Conservation (phyloP, 1,140 invertebrate genomes). For the Magallana gigas region DNA sequence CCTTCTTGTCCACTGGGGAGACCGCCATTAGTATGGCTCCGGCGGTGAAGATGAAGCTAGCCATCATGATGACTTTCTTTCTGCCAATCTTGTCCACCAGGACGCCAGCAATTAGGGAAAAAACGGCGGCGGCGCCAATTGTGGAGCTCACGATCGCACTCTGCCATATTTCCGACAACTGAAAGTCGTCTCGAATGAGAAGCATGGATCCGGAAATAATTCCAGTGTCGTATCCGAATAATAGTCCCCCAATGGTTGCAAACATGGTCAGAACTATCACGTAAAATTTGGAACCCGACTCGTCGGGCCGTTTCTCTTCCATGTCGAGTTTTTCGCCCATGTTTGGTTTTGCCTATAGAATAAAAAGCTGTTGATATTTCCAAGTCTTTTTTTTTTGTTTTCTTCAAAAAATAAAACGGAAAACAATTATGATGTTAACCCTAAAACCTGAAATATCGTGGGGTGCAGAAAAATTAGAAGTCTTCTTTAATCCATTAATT, state of each 20-base stretch:
- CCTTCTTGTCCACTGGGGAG: conserved; percentile 70
- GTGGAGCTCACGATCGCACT: conserved; percentile 72
- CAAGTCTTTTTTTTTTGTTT: neutral
- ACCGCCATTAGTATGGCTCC: conserved; percentile 72
- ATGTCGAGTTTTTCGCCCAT: neutral
- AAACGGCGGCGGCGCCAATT: conserved; percentile 73
- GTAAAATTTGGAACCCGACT: conserved; percentile 63
- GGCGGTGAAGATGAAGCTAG: conserved; percentile 72
- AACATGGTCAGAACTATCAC: conserved; percentile 74
- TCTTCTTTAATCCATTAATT: conserved; percentile 32
- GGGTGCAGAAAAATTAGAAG: neutral
- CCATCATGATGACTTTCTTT: conserved; percentile 71
- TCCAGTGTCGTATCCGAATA: conserved; percentile 86
- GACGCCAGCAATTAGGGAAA: conserved; percentile 70
- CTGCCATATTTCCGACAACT: conserved; percentile 69
- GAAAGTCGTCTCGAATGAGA: conserved; percentile 75
- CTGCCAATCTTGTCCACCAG: conserved; percentile 68
- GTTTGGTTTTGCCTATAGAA: neutral
- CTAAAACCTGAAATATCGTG: neutral
- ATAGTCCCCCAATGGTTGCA: conserved; percentile 82
- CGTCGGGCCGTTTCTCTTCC: conserved; percentile 27
- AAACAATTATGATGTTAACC: neutral
- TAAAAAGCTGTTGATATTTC: neutral
- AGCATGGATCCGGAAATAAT: conserved; percentile 85
- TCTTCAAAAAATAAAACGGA: neutral